Evolutionary conservation across 2,888 invertebrate species (phyloP), one percentile per base, ranked within the genome.

Genomic region (Cenopis cana): DNA sequence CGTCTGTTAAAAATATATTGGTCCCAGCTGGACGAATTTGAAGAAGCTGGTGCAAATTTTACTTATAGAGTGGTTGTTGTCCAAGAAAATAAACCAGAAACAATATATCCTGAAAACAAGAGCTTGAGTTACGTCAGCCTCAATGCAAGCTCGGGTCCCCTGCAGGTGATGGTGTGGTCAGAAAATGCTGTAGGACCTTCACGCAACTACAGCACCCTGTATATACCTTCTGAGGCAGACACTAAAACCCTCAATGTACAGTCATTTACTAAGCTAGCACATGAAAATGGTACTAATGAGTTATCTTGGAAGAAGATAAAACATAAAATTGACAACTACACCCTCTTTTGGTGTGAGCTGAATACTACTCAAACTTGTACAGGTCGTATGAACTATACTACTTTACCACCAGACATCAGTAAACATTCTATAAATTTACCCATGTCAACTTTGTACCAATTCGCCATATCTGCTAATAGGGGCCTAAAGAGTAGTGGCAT

Each of bases 391-490:
- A 92, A 79, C 89, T 93, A 85, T 82, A 90, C 88, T 72, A 84
- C 86, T 24, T 79, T 93, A 74, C 84, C 85, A 72, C 77, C 89
- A 10, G 78, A 80, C 8, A 65, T 66, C n/a, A 85, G 86, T 73
- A 89, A 82, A 92, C 81, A 94, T 90, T 81, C 95, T 81, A 93
- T 96, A 77, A 94, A 95, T 29, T 93, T 96, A 20, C 94, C 94
- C 4, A 74, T 91, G 90, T 94, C 95, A 66, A 90, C 89, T 72
- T 94, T 95, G 41, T 96, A 95, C 83, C 97, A 95, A 81, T 97
- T 98, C 92, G 98, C 97, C 1, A 96, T 98, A 73, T 95, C 98
- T 6, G 97, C 97, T 0, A 97, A 98, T 81, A 95, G 95, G 54
- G 87, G 90, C 0, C 85, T 85, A 4, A 94, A 94, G 73, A 97